Base-by-base conservation (phyloP, 2,888 invertebrate genomes). In the Ecliptopera silaceata region DNA sequence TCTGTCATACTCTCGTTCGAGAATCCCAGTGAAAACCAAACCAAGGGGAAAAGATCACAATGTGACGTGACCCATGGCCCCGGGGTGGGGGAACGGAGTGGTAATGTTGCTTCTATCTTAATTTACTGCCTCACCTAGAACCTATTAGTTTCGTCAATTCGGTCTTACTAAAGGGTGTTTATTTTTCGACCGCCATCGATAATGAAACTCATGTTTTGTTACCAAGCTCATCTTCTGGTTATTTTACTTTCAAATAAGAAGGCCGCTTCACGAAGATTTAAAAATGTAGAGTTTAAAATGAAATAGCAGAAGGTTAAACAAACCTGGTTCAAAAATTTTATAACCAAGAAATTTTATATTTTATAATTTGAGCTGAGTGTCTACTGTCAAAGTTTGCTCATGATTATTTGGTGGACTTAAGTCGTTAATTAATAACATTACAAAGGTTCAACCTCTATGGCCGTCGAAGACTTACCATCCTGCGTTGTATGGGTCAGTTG, bases 11-110 rank as follows among this genome's bases (percentile, higher is more conserved):
- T 70, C 79, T 88, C 91, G 92, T 92, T 92, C 84, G 91, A 92
- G 88, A 92, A 92, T 93, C 91, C 92, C 82, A 94, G 93, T 95
- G 95, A 94, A 95, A 95, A 95, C 95, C 95, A 95, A 95, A 95
- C 95, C 95, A 94, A 94, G 93, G 41, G 93, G 93, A 86, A 95
- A 36, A 94, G 93, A 94, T 93, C 94, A 94, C 94, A 89, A 84
- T 90, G 92, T 92, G 93, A 94, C 94, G 94, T 94, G 94, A 93
- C 94, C 93, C 92, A 89, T 89, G 84, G 92, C 90, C 92, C 78
- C 78, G 77, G 83, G 83, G 77, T 17, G 77, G 77, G 82, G 83
- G 77, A 31, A 78, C 77, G 82, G 82, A 82, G 82, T 80, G 83
- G 80, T 32, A 77, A 77, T 71, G 77, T 76, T 80, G 75, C 79